These are phyloP conservation scores for Emys orbicularis DNA, from an alignment of 2,797 vertebrate species.

Conservation along the genomic window DNA sequence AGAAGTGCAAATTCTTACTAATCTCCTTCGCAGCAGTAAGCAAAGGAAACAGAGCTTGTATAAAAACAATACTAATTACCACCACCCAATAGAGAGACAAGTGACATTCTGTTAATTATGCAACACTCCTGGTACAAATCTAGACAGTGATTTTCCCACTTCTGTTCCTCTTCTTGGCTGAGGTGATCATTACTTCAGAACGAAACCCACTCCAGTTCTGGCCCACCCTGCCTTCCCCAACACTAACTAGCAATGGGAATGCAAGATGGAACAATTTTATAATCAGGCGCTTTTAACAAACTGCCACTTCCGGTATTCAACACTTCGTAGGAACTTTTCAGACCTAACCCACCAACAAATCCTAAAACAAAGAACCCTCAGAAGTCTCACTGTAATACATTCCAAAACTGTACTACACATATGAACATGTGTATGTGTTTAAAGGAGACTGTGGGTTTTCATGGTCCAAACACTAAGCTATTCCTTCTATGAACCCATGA, in stretches of 20 bases:
- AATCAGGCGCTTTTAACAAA: background rate
- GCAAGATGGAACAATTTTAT: background rate
- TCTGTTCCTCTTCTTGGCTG: background rate
- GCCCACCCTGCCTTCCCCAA: background rate
- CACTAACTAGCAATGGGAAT: background rate
- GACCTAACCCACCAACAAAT: background rate
- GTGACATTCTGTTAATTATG: background rate
- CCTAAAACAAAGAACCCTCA: background rate
- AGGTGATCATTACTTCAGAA: background rate
- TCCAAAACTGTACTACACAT: background rate
- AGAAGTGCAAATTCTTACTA: background rate
- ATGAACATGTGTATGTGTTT: background rate
- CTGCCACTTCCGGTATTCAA: background rate
- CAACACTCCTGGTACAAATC: background rate
- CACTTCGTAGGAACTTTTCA: background rate
- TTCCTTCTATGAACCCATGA: background rate
- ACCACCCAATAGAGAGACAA: background rate
- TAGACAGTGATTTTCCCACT: background rate
- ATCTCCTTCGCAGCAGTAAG: background rate
- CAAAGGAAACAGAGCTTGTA: background rate
- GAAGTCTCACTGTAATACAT: background rate
- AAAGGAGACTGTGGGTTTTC: background rate
- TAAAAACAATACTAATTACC: background rate
- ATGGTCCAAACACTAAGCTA: background rate
- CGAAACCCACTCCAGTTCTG: background rate